Percentiles rank a stretch among this genome's conserved stretches.
Evolutionary conservation across 2,888 invertebrate genomes (phyloP).

Genomic region (Isotomurus palustris): DNA sequence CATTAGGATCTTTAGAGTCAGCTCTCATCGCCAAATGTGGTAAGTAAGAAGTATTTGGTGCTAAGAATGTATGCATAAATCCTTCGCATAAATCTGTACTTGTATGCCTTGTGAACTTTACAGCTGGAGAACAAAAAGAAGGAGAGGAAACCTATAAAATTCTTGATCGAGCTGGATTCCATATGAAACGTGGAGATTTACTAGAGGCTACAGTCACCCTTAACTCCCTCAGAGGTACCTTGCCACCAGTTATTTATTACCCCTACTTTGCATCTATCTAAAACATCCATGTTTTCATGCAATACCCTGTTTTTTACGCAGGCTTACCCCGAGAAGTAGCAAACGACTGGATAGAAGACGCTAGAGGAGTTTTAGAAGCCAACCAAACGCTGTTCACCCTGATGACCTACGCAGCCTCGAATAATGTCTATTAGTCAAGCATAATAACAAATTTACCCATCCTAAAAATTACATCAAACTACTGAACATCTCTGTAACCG

Average conservation of each 20-base stretch:
- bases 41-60: neutral
- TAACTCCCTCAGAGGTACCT: slow-evolving; percentile 31
- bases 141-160: slow-evolving; percentile 23
- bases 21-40: slow-evolving; percentile 12
- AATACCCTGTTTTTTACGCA: neutral
- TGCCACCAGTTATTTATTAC: neutral
- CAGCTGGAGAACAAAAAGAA: slow-evolving; percentile 24
- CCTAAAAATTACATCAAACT: no score
- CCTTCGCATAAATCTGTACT: neutral
- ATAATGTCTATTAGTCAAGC: slow-evolving; percentile 22
- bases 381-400: slow-evolving; percentile 42
- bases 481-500: no score
- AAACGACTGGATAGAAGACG: slow-evolving; percentile 39
- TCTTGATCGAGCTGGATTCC: slow-evolving; percentile 31
- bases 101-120: neutral
- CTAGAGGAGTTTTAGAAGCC: slow-evolving; percentile 36
- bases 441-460: no score
- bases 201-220: slow-evolving; percentile 35
- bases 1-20: slow-evolving; percentile 22
- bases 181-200: slow-evolving; percentile 34
- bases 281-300: neutral
- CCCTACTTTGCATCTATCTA: neutral
- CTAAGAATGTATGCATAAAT: neutral
- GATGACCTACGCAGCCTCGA: slow-evolving; percentile 39
- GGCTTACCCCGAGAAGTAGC: slow-evolving; percentile 36